A percentile compares a stretch with the other conserved stretches of the same genome.
These are phyloP conservation scores for Sepiola atlantica DNA, from an alignment of 2,888 invertebrate species.

Conservation along the genomic window DNA sequence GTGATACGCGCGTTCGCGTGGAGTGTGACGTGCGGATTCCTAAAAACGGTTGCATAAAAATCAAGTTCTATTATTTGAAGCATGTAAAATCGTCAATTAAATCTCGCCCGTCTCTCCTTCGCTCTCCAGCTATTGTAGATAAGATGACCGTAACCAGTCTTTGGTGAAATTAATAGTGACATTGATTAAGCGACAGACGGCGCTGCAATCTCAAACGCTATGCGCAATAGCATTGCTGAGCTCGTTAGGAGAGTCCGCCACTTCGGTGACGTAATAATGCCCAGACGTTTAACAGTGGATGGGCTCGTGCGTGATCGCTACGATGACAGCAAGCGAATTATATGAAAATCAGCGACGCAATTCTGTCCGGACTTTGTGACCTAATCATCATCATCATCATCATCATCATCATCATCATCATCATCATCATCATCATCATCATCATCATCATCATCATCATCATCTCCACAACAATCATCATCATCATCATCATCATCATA, in stretches of 20 bases:
- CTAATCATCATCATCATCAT: background rate
- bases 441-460: no score
- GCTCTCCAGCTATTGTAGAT: background rate
- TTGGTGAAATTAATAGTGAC: background rate
- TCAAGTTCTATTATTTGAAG: no score
- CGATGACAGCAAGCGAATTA: background rate
- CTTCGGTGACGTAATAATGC: background rate
- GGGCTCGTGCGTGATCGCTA: background rate
- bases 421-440: no score
- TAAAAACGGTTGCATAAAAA: no score
- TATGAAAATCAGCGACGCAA: background rate
- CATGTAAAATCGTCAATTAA: background rate
- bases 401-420: no score
- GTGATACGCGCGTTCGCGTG: no score
- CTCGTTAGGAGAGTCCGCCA: background rate
- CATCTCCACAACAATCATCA: no score
- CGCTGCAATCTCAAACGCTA: background rate
- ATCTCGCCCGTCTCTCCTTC: background rate
- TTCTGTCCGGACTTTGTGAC: background rate
- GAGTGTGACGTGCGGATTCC: no score
- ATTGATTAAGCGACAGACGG: background rate
- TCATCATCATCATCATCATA: no score
- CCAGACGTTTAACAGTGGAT: background rate
- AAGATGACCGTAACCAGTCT: background rate
- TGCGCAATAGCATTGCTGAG: background rate